phyloP scores from a whole-genome alignment of 2,797 vertebrate species.

The Lindbergichthys nudifrons region DNA sequence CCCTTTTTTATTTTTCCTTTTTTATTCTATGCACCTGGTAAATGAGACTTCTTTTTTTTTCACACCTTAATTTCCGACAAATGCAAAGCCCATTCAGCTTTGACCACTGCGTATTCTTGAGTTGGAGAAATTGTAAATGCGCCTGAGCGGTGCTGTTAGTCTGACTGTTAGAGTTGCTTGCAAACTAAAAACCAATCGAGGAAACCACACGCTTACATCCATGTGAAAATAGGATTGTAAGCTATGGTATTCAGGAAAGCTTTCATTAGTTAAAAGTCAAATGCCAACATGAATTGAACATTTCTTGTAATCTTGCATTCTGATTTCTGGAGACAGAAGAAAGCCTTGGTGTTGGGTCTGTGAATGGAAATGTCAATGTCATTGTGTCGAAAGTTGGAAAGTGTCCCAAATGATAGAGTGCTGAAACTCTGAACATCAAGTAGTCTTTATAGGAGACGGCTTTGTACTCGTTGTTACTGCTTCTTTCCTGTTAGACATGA shows the following conservation, averaged over 20 bases:
- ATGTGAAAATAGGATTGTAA: neutral
- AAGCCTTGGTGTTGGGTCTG: constrained; percentile 28
- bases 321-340: neutral
- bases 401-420: neutral
- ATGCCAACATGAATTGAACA: constrained; percentile 9
- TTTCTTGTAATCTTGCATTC: neutral
- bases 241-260: neutral
- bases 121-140: constrained; percentile 23
- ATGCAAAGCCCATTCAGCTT: constrained; percentile 38
- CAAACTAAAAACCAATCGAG: neutral
- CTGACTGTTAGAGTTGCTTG: constrained; percentile 18
- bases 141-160: constrained; percentile 24
- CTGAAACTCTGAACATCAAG: constrained; percentile 32
- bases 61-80: constrained; percentile 38
- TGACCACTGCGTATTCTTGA: constrained; percentile 20
- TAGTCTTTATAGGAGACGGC: constrained; percentile 26
- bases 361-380: constrained; percentile 39
- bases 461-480: constrained; percentile 64
- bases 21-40: constrained; percentile 74
- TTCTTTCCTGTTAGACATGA: constrained; percentile 67
- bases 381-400: neutral
- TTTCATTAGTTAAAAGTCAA: neutral
- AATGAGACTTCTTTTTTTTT: constrained; percentile 40
- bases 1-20: constrained; percentile 47
- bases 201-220: constrained; percentile 4